Evolutionary conservation across 2,888 invertebrate genomes (phyloP), one percentile per base, ranked within the genome.

Genomic region (Carabus problematicus): DNA sequence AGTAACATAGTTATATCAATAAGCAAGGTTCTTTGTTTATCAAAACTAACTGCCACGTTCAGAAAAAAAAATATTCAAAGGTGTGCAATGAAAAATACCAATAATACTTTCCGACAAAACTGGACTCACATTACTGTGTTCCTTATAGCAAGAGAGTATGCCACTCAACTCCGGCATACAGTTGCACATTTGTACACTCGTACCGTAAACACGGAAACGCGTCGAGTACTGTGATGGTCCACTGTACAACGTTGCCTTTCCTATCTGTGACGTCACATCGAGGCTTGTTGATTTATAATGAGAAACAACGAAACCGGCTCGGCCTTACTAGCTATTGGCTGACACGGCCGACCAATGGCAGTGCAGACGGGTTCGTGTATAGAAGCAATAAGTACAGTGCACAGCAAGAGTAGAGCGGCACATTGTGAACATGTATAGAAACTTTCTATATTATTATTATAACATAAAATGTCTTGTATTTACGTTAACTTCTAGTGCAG

Each of bases 251-350:
- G 79, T 79, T 79, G 80, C 79, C 79, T 71, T 59, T 72, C 68
- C 63, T 70, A 69, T 69, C 72, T 71, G 73, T 80, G 79, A 80
- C 80, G 80, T 81, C 80, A 80, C 74, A 71, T 73, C 76, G 72
- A 76, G 78, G 79, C 79, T 77, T 79, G 79, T 79, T 81, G 80
- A 81, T 81, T 80, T 81, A 81, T 80, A 80, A 80, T 78, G 80
- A 80, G 80, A 80, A 81, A 80, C 79, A 79, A 78, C 77, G 76
- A 77, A 79, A 79, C 79, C 78, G 79, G 78, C 75, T 75, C 74
- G 76, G 70, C 72, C 72, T 72, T 72, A 68, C 64, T 74, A 75
- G 76, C 76, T 75, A 75, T 76, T 75, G 72, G 76, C 72, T 75
- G 75, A 72, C 70, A 66, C 68, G 61, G 71, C 69, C 72, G 69